Evolutionary conservation across 1,140 invertebrate species (phyloP), one percentile per base, ranked within the genome.

Genomic region (Rhagoletis pomonella): DNA sequence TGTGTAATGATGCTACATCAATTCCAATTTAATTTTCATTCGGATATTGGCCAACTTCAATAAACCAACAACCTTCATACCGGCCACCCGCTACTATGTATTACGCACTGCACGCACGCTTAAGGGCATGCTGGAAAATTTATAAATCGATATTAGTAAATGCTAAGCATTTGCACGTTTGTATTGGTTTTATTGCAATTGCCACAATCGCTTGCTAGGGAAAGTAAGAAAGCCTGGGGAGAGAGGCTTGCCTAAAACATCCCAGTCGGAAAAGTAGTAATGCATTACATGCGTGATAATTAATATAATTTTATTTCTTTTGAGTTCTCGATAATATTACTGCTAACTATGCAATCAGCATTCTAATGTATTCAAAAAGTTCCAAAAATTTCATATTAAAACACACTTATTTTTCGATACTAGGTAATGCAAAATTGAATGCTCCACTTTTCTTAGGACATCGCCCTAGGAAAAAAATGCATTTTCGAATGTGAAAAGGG

Each of bases 11-110:
- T 42, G 12, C 42, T 39, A 73, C 67, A 73, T 73, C 67, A 73
- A 73, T 73, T 73, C 42, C 67, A 73, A 73, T 73, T 73, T 73
- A 73, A 73, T 73, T 73, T 73, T 47, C 67, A 42, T 17, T 39
- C 42, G 14, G 67, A 73, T 73, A 73, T 73, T 42, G 67, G 42
- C 67, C 39, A 42, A 73, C 14, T 73, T 73, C 14, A 12, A 14
- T 62, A 62, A n/a, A 62, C 12, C 14, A 4, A 14, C 17, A 6
- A 62, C 50, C 60, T 42, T 29, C 64, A 6, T 39, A 9, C 0
- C 9, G 7, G 1, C 19, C 19, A 64, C 5, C n/a, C 60, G 7
- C 19, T 9, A 1, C 64, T 29, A 6, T 19, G 29, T 19, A 5
- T 19, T 64, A 7, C 62, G 17, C 6, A 14, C 5, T 73, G 67